phyloP scores from a whole-genome alignment of 92 coral and sea anemone genomes.

The Palythoa heliodiscus region DNA sequence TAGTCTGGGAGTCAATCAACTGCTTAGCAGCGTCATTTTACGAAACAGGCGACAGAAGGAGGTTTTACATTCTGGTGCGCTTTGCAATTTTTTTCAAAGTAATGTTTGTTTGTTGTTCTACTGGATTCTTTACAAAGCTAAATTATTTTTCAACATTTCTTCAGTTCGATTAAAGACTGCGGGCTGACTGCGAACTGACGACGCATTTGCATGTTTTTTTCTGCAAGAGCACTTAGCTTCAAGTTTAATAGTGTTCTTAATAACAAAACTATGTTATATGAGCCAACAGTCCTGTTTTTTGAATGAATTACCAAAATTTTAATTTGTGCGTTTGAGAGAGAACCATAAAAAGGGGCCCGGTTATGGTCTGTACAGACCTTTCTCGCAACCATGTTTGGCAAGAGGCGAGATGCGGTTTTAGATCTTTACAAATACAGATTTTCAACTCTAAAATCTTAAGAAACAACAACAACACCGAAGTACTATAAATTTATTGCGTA shows the following conservation, averaged over 20 bases:
- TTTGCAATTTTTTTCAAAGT: neutral
- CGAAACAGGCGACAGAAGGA: neutral
- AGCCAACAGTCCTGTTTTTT: slow-evolving; percentile 8
- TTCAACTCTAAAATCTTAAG: too few relatives aligned
- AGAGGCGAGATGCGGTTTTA: neutral
- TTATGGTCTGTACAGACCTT: neutral
- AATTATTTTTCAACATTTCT: neutral
- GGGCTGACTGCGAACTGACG: too few relatives aligned
- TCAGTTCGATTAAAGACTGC: neutral
- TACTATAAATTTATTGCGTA: slow-evolving; percentile 18
- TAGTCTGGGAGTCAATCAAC: neutral
- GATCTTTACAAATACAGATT: too few relatives aligned
- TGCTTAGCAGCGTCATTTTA: neutral
- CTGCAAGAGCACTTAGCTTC: neutral
- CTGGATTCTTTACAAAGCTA: slow-evolving; percentile 24
- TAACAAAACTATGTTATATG: neutral
- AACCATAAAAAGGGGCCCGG: slow-evolving; percentile 1
- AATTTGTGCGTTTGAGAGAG: neutral
- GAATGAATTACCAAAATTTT: slow-evolving; percentile 23
- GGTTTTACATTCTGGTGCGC: neutral
- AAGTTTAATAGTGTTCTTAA: slow-evolving; percentile 30
- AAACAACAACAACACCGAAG: too few relatives aligned
- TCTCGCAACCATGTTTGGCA: too few relatives aligned
- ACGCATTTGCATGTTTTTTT: neutral
- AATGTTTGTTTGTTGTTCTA: neutral